phyloP scores from a whole-genome alignment of 2,797 vertebrate species.

The Hippocampus kuda region DNA sequence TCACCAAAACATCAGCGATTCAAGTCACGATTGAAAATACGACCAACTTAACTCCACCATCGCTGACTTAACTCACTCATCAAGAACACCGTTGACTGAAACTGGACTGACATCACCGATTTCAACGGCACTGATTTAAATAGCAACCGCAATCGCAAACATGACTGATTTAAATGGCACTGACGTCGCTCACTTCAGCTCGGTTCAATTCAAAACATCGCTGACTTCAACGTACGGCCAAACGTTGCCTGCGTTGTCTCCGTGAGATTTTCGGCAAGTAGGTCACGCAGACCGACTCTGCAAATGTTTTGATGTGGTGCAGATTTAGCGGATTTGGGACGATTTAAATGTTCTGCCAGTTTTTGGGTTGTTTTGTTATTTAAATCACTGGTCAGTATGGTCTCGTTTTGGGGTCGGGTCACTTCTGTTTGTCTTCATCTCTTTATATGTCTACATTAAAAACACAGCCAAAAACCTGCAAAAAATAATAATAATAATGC shows the following conservation, averaged over 20 bases:
- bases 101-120: not conserved
- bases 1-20: not conserved
- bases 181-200: not conserved
- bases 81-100: not conserved
- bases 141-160: not conserved
- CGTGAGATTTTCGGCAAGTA: conserved; percentile 3
- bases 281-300: conserved; percentile 2
- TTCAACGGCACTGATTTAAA: not conserved
- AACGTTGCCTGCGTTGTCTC: not conserved
- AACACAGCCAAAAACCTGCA: too few species aligned
- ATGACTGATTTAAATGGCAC: not conserved
- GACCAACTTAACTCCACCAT: not conserved
- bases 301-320: conserved; percentile 1
- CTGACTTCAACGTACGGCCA: not conserved
- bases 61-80: not conserved
- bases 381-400: not conserved
- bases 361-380: not conserved
- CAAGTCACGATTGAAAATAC: not conserved
- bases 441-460: too few species aligned
- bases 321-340: not conserved
- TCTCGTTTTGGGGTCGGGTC: not conserved
- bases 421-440: not conserved
- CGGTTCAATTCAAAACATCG: not conserved
- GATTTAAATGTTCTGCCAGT: not conserved
- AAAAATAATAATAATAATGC: too few species aligned